Evolutionary conservation across 2,797 vertebrate genomes (phyloP), one percentile per base, ranked within the genome.

Genomic region (Pangasius krempfi): DNA sequence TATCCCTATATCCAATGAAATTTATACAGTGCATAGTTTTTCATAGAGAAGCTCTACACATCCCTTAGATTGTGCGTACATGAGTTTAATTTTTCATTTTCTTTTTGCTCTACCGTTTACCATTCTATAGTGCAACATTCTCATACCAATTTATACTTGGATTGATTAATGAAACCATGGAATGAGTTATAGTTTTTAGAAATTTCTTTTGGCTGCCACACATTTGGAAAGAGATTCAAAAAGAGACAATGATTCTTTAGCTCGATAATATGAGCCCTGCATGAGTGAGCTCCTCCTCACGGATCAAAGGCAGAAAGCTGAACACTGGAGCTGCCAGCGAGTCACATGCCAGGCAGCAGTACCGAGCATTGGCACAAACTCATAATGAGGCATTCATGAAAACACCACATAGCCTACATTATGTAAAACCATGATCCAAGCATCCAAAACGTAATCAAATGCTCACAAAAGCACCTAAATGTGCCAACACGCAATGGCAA

Each of bases 381-480:
- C 89, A 95, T 94, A 91, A 95, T 92, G 92, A 92, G 9, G 91
- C 93, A 93, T 96, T 96, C 94, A 95, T 93, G 68, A 90, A 92
- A 91, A 92, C 89, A 91, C 82, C 87, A 83, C 72, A 90, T 62
- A 89, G 73, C 87, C 89, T 83, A 88, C 88, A 72, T 87, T 84
- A 84, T 79, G 86, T 82, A 87, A 86, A 75, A 87, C 27, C 33
- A 85, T 60, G 25, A 81, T 40, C 66, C 81, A 37, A 40, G 5
- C 80, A 75, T 89, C 64, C 70, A 50, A 89, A 58, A 89, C 88
- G 73, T 78, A 87, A 88, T 88, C 90, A 86, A 86, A 85, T 85
- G 30, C 18, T 72, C 79, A 84, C 72, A 22, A 86, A 88, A 50
- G 37, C 78, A 62, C 58, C 47, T 85, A 87, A 87, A 66, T 60